Percentiles rank a stretch among this genome's conserved stretches.
Evolutionary conservation across 2,113 vertebrate genomes (phyloP).

Genomic region (Entomyzon cyanotis): DNA sequence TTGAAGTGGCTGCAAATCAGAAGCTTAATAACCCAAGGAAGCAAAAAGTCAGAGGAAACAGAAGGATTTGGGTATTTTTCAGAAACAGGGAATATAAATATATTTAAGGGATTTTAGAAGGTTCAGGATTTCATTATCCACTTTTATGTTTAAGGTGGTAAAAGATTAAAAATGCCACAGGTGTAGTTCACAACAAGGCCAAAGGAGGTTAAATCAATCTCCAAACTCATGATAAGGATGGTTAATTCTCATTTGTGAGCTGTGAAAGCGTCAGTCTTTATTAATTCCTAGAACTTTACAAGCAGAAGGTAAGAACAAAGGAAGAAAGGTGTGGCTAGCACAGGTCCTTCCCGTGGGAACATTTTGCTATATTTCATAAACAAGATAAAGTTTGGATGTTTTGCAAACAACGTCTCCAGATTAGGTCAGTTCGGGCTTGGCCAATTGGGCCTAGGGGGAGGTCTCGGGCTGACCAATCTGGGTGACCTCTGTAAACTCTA

Average conservation of each 20-base stretch:
- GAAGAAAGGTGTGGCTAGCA: no score
- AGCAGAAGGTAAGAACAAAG: conserved; percentile 62
- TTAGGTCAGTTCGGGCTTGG: no score
- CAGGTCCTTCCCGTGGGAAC: no score
- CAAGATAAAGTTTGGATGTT: no score
- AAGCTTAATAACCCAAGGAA: background rate
- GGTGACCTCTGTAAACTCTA: no score
- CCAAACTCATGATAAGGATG: conserved; percentile 30
- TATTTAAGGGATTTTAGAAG: background rate
- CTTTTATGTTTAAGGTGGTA: background rate
- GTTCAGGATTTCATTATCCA: background rate
- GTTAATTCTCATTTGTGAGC: conserved; percentile 63
- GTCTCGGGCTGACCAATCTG: no score
- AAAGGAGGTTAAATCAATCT: conserved; percentile 50
- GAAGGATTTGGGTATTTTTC: background rate
- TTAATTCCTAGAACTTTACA: conserved; percentile 52
- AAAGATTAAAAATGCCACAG: conserved; percentile 53
- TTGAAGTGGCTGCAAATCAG: background rate
- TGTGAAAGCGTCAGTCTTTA: conserved; percentile 54
- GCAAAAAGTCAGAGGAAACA: background rate
- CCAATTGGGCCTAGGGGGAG: no score
- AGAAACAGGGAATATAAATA: background rate
- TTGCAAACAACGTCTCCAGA: no score
- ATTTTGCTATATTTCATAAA: no score
- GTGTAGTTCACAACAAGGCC: background rate